A percentile compares a stretch with the other conserved stretches of the same genome.
phyloP scores from a whole-genome alignment of 2,888 invertebrate species.

The Alsophila aescularia region DNA sequence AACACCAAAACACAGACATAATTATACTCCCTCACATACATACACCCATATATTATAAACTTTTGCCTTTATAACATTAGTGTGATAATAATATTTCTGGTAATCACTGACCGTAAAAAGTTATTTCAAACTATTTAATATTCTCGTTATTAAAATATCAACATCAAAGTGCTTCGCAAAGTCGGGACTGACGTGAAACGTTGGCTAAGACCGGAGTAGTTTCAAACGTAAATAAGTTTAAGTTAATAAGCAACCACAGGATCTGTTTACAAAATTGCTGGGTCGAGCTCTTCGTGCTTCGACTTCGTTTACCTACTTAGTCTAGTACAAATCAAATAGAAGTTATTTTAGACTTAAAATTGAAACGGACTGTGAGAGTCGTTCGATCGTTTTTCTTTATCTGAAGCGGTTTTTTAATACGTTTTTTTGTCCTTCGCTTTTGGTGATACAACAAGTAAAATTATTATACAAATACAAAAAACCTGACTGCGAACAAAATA shows the following conservation, averaged over 20 bases:
- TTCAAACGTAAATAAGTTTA: constrained; percentile 25
- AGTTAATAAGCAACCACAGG: constrained; percentile 28
- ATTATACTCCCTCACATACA: too few species aligned
- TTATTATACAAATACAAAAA: too few species aligned
- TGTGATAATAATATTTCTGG: too few species aligned
- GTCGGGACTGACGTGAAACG: constrained; percentile 18
- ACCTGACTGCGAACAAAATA: too few species aligned
- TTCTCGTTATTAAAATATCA: constrained; percentile 25
- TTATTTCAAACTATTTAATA: constrained; percentile 7
- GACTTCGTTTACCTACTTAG: constrained; percentile 3
- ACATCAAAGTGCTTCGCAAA: constrained; percentile 31
- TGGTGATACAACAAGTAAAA: too few species aligned
- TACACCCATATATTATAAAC: too few species aligned
- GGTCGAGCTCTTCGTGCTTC: constrained; percentile 5
- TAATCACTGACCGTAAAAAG: not conserved
- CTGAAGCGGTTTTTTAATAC: too few species aligned
- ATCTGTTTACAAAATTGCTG: constrained; percentile 26
- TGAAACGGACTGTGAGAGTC: too few species aligned
- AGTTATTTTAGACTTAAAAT: not conserved
- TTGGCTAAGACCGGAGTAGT: constrained; percentile 24
- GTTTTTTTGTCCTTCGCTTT: too few species aligned
- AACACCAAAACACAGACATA: too few species aligned
- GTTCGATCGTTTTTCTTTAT: too few species aligned
- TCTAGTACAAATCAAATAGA: not conserved
- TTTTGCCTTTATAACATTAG: too few species aligned